Conservation (phyloP, 2,797 vertebrate genomes). For the Anolis apletophallus region DNA sequence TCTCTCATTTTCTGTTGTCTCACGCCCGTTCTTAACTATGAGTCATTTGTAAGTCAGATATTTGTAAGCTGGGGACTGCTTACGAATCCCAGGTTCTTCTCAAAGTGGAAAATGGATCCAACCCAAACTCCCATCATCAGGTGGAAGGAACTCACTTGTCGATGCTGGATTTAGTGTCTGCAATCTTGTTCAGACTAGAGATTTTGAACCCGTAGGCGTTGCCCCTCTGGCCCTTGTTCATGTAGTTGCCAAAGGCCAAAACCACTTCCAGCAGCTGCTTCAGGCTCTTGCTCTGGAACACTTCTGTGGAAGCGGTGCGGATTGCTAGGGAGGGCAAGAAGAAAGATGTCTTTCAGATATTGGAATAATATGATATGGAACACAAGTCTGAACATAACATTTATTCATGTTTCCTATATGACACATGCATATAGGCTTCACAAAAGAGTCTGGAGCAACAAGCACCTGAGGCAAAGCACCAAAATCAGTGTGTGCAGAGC, state of each 20-base stretch:
- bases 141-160: constrained; percentile 89
- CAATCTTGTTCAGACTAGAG: constrained; percentile 95
- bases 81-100: not conserved
- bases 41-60: no score
- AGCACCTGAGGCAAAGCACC: no score
- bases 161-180: constrained; percentile 94
- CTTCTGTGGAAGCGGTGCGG: constrained; percentile 88
- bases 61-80: no score
- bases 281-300: constrained; percentile 90
- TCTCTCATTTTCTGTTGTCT: no score
- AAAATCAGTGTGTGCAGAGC: no score
- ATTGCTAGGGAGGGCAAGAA: constrained; percentile 81
- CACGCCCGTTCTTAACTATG: no score
- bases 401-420: no score
- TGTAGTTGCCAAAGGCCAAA: constrained; percentile 95
- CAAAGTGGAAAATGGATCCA: not conserved
- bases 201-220: constrained; percentile 93
- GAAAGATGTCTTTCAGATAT: not conserved
- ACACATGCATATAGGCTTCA: no score
- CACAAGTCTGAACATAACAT: no score
- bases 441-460: no score
- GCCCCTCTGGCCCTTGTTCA: constrained; percentile 97
- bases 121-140: not conserved
- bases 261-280: constrained; percentile 96
- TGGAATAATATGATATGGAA: no score